Evolutionary conservation across 1,140 invertebrate species (phyloP), one percentile per base, ranked within the genome.

Genomic region (Drosophila insularis): DNA sequence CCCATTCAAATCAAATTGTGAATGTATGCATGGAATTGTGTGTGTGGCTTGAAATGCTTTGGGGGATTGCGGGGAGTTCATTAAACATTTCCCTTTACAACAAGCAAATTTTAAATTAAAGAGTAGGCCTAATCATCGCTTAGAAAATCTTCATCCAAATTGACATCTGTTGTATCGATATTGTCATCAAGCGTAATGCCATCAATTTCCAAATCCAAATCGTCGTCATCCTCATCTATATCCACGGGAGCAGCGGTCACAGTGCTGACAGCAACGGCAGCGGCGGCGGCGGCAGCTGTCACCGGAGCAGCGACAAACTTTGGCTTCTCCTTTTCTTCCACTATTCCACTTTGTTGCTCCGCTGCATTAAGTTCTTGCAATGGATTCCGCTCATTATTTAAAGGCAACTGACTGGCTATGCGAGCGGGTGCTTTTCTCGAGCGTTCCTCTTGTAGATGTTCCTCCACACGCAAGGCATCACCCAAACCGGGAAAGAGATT

Each of bases 401-500:
- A 90, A 93, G 96, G 92, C 5, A 94, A 91, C 73, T 82, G 91
- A 0, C 91, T 81, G 59, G 94, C 95, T 7, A 92, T 76, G 14
- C 89, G 89, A 1, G 95, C 95, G 0, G 94, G 94, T 31, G 94
- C 60, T 35, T 86, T 91, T 23, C 92, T 89, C 10, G 89, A 87
- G 37, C 92, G 93, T 39, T 93, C 92, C 68, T 94, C 93, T 21
- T 93, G 91, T 40, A 96, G 81, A 84, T 94, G 96, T 69, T 95
- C 93, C 92, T 98, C 97, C 0, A 96, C 94, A 82, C 95, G 95
- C 1, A 98, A 89, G 0, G 96, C 94, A 73, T 98, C 95, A 50
- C 92, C 92, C 62, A 96, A 95, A 2, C 97, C 97, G 1, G 98
- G 98, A 91, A 99, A 99, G 37, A 99, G 93, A 93, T 99, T 99